Conservation (phyloP, 2,113 vertebrate genomes). For the Ictalurus punctatus region DNA sequence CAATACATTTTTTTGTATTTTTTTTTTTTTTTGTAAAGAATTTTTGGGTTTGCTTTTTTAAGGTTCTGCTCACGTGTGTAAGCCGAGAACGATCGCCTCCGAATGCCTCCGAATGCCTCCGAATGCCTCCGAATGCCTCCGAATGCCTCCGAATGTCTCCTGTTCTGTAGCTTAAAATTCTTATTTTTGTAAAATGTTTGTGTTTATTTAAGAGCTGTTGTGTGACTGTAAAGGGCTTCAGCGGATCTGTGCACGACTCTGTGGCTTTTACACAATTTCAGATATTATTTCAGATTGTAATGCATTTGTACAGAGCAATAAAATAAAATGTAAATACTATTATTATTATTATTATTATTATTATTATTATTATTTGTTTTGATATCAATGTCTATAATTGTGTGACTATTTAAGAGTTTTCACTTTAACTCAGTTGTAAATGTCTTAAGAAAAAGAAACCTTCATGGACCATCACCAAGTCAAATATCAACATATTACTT, state of each 20-base stretch:
- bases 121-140: not conserved
- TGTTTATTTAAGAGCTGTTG: not conserved
- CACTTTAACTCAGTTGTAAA: not conserved
- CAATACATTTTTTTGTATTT: not conserved
- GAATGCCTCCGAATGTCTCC: not conserved
- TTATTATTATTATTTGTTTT: not conserved
- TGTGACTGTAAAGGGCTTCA: not conserved
- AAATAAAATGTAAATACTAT: constrained; percentile 34
- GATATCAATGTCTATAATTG: not conserved
- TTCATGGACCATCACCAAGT: not conserved
- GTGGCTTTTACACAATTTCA: not conserved
- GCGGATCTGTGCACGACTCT: not conserved
- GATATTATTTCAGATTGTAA: not conserved
- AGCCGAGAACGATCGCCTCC: not conserved
- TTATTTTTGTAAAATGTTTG: not conserved
- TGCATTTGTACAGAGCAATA: constrained; percentile 56
- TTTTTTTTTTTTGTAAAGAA: not conserved
- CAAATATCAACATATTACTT: not conserved
- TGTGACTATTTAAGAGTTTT: not conserved
- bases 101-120: no score
- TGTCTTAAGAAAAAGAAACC: not conserved
- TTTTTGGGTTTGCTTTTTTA: not conserved
- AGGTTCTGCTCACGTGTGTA: not conserved
- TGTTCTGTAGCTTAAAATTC: not conserved
- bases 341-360: no score